Evolutionary conservation across 1,140 invertebrate genomes (phyloP), one percentile per base, ranked within the genome.

Genomic region (Drosophila tani): DNA sequence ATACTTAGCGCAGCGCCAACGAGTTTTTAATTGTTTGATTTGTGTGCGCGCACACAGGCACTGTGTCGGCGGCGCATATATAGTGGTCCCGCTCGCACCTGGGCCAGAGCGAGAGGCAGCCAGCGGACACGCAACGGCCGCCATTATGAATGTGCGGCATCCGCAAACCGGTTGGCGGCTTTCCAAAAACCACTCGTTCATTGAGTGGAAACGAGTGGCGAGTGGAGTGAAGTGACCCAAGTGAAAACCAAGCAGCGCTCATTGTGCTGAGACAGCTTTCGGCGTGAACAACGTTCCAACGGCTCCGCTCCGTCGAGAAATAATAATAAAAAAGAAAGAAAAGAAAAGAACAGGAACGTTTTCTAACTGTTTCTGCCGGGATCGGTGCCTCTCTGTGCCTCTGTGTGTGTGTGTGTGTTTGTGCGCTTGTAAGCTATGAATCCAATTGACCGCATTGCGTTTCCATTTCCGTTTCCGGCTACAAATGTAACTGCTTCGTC

Each of bases 251-350:
- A 75, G 65, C 75, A 75, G 65, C 66, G 73, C 81, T 87, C 87
- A 91, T 84, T 91, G 75, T 81, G 82, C 68, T 82, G 71, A 84
- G 87, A 91, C 82, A 82, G 90, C 85, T 91, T 91, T 91, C 90
- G 84, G 84, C 86, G 90, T 91, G 75, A 90, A 88, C 90, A 91
- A 91, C 90, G 90, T 91, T 77, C 21, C 63, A 79, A 75, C 79
- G 75, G 76, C 77, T 40, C 57, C 66, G 56, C 59, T 66, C 51
- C 40, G 45, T 62, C 40, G 47, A 47, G 14, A 74, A 45, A 46
- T 35, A 43, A 41, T 53, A 32, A 5, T 8, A 65, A 55, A 14
- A 73, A 56, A 70, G n/a, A 40, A 32, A 70, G 12, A 19, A 50
- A 57, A 76, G 59, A 15, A 45, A 75, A n/a, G 38, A 35, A 40